Evolutionary conservation across 2,113 vertebrate genomes (phyloP), one percentile per base, ranked within the genome.

Genomic region (Choloepus hoffmanni): DNA sequence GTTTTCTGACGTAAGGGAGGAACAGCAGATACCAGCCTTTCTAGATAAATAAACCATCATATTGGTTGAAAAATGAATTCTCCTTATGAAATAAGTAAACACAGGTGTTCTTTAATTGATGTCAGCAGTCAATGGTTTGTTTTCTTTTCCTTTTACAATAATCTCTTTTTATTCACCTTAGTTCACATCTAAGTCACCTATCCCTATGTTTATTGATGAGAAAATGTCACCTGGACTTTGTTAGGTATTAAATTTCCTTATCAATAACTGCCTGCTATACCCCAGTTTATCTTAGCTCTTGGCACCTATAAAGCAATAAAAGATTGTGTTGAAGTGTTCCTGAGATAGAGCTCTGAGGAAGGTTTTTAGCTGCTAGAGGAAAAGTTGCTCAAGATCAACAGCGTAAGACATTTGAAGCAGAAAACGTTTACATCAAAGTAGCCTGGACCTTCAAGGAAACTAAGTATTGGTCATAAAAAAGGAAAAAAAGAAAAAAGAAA

Each of bases 221-320:
- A 63, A 86, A 85, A n/a, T 45, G 67, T 73, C 94, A 73, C 93
- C 28, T 89, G 73, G 78, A 30, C 0, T 92, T 90, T 58, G 36
- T 13, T 60, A 10, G 77, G 50, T n/a, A 33, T 40, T 86, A 40
- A 58, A 60, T 85, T 36, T 77, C 58, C 11, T 97, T 97, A 95
- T 97, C 97, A 96, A 83, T 95, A 97, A 97, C 94, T 53, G 85
- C 68, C 85, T 50, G 45, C 78, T 43, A n/a, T 50, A 70, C 95
- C 53, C 85, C 68, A 60, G 7, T 9, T 95, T 93, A 63, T 81
- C 84, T 92, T 40, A 70, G 40, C 91, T 73, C 65, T n/a, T 1
- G 79, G 76, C 95, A 92, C 96, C 97, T 96, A 88, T 2, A 26
- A 12, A 48, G 84, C 94, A 43, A 53, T 78, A 78, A 97, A 85